Evolutionary conservation across 2,888 invertebrate genomes (phyloP), one percentile per base, ranked within the genome.

Genomic region (Pseudolycoriella hygida): DNA sequence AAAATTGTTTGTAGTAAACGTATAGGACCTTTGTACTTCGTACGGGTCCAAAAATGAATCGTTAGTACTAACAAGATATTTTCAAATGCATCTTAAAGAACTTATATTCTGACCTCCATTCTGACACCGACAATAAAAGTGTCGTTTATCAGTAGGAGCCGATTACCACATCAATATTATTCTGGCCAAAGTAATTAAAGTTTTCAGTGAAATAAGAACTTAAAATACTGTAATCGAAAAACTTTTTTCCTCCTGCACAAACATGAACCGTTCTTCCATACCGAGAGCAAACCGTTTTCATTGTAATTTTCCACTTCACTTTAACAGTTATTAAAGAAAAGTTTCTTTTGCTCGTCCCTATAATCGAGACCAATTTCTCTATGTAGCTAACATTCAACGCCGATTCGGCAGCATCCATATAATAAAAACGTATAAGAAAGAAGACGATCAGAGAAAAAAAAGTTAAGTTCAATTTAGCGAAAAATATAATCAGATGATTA

Each of bases 261-360:
- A 25, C 25, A 25, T 25, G 25, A 25, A 25, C 25, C 25, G 25
- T 8, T 8, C 25, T 8, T 25, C 4, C 8, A 25, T 8, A 25
- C 25, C 25, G 8, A 25, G 34, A 34, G 34, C 34, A 34, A 14
- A 34, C 34, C 15, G 11, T 34, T 39, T 39, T 39, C 17, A 17
- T 39, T 39, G 39, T 39, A 39, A 39, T 39, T 39, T 39, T 39
- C 39, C 39, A 39, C 39, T 39, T 39, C 39, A 39, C 39, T 14
- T 39, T 39, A 39, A 39, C 39, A 39, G 39, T 39, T 39, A 39
- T 39, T 39, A 39, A 39, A 39, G 15, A 17, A 14, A 17, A 17
- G 5, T 34, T 34, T 12, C 11, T 34, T 34, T 12, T 34, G 12
- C 34, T 14, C 15, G 15, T 34, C 25, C n/a, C 25, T 25, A 25